Evolutionary conservation across 2,797 vertebrate genomes (phyloP), one percentile per base, ranked within the genome.

Genomic region (Eurystomus glaucurus): DNA sequence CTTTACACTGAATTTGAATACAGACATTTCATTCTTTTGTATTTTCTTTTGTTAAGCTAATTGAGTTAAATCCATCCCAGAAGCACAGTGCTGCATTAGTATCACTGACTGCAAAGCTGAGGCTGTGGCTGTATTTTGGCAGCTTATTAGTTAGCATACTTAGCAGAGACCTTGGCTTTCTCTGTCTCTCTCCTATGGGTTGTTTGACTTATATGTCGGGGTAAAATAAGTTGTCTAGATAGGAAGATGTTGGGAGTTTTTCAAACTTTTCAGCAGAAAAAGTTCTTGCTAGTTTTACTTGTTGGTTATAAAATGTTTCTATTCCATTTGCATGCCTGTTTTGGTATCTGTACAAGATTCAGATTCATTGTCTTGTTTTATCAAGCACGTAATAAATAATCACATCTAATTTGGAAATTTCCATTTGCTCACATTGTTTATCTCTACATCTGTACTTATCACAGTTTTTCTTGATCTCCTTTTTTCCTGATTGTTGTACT

Each of bases 61-160:
- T 87, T 89, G 77, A 78, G 85, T 95, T 96, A 95, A 97, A 86
- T 31, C 70, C 31, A 81, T 28, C 75, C 87, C 43, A 91, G 72
- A 91, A 97, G 60, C 19, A 89, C 15, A 48, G 55, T 54, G 26
- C 45, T 48, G 77, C 93, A 84, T 83, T 91, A 93, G 58, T 45
- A 29, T 37, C 12, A 80, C 55, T n/a, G 57, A 85, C 39, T 25
- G 41, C 33, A 92, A 51, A 96, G 52, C 45, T 57, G 71, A 77
- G 45, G 39, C 35, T 57, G n/a, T 55, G 26, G 37, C 18, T 57
- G 35, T 41, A 43, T 83, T 86, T 81, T 62, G 37, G 48, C 26
- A 69, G 48, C 28, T 90, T 43, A 10, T 58, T 57, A n/a, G 62
- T 11, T 68, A 91, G 72, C 84, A 91, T 16, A 76, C 71, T 39